phyloP scores from a whole-genome alignment of 2,888 invertebrate genomes.

The Drosophila recens region DNA sequence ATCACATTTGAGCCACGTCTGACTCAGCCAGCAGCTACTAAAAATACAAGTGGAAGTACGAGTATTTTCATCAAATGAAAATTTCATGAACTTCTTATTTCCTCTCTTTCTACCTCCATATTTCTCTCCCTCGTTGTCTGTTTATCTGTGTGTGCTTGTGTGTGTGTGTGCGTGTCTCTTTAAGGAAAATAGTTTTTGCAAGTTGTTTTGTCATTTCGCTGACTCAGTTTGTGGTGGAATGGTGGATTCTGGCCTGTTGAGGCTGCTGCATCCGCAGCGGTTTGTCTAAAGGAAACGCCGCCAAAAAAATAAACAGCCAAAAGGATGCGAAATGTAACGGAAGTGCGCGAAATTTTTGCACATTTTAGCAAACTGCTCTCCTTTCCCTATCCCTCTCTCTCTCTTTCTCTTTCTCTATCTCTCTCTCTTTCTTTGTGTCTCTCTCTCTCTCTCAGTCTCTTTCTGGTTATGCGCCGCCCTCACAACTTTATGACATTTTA shows the following conservation, averaged over 20 bases:
- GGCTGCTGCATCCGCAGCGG: conserved; percentile 65
- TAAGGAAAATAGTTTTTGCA: conserved; percentile 58
- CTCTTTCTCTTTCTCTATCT: neutral
- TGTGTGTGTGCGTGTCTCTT: conserved; percentile 18
- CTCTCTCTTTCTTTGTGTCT: neutral
- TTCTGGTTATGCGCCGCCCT: conserved; percentile 8
- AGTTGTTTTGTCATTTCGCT: conserved; percentile 65
- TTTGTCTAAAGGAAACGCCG: conserved; percentile 71
- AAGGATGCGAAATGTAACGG: conserved; percentile 76
- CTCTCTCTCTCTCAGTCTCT: neutral
- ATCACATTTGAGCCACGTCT: conserved; percentile 37
- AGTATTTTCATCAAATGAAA: conserved; percentile 61
- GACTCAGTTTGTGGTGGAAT: conserved; percentile 35
- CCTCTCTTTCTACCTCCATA: neutral
- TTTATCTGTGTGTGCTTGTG: neutral
- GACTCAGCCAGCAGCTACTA: conserved; percentile 31
- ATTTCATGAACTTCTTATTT: conserved; percentile 55
- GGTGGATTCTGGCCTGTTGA: conserved; percentile 3
- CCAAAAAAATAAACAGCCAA: conserved; percentile 68
- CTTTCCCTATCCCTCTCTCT: neutral
- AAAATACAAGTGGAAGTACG: conserved; percentile 29
- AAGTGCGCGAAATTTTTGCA: conserved; percentile 75
- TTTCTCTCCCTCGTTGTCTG: neutral
- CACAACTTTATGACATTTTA: conserved; percentile 73
- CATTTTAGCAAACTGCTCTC: conserved; percentile 54